A percentile compares a stretch with the other conserved stretches of the same genome.
phyloP scores from a whole-genome alignment of 2,113 vertebrate species.

The Casuarius casuarius region DNA sequence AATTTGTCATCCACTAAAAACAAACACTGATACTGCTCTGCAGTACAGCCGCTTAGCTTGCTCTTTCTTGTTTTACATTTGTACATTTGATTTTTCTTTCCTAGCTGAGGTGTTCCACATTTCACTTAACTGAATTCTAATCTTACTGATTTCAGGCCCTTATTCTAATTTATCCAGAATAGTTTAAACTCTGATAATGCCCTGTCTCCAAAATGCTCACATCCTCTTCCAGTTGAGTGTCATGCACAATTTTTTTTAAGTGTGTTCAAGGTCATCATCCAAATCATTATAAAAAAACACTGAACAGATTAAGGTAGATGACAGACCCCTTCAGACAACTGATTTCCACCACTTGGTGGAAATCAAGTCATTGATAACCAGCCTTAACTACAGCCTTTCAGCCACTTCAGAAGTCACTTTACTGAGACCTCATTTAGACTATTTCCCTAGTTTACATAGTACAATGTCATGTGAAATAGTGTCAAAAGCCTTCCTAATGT shows the following conservation, averaged over 20 bases:
- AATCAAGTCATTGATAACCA: neutral
- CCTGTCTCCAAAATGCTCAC: neutral
- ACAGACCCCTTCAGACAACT: neutral
- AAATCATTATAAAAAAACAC: neutral
- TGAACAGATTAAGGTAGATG: neutral
- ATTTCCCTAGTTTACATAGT: neutral
- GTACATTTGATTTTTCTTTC: conserved; percentile 16
- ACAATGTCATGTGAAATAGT: conserved; percentile 39
- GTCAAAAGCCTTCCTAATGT: conserved; percentile 48
- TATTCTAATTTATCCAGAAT: conserved; percentile 5
- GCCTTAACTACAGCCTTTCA: neutral
- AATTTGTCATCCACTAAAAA: conserved; percentile 39
- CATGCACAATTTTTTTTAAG: neutral
- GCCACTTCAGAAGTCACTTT: neutral
- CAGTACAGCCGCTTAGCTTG: conserved; percentile 33
- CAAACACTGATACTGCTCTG: conserved; percentile 1
- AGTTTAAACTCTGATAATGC: neutral
- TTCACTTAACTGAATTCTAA: neutral
- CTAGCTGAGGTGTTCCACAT: conserved; percentile 21
- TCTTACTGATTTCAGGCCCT: conserved; percentile 11
- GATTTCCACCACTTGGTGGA: neutral
- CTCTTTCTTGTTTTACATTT: conserved; percentile 29
- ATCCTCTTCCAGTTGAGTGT: neutral
- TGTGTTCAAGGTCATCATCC: neutral
- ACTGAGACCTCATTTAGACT: neutral